Conservation (phyloP, 2,113 vertebrate genomes). For the Mastomys coucha region DNA sequence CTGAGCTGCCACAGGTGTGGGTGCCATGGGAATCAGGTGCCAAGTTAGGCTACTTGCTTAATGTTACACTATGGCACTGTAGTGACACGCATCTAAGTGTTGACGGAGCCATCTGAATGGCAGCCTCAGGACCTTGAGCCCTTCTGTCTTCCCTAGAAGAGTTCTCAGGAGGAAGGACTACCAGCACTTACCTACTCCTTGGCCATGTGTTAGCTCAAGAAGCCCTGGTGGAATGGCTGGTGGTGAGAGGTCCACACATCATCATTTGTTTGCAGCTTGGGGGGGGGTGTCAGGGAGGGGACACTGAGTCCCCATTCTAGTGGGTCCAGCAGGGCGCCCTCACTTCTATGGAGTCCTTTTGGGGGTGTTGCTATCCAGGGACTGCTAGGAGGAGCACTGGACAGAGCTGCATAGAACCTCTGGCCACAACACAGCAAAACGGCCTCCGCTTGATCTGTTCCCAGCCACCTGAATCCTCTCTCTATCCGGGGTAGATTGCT, state of each 20-base stretch:
- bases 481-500: background rate
- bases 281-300: no score
- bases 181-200: background rate
- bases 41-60: background rate
- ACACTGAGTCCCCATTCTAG: no score
- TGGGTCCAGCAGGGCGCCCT: background rate
- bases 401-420: no score
- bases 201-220: background rate
- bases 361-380: no score
- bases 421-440: no score
- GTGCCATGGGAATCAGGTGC: background rate
- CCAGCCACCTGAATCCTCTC: background rate
- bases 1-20: accelerated
- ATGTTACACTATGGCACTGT: background rate
- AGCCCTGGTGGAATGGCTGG: background rate
- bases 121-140: background rate
- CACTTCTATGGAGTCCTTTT: background rate
- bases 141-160: background rate
- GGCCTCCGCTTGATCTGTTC: no score
- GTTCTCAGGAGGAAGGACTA: background rate
- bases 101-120: background rate
- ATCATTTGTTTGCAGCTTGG: conserved; percentile 62
- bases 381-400: no score
- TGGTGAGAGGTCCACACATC: background rate
- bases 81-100: no score